A percentile compares a stretch with the other conserved stretches of the same genome.
These are phyloP conservation scores for Haliclystus octoradiatus DNA, from an alignment of 30 jellyfish, hydroid and myxozoan species.

Conservation along the genomic window DNA sequence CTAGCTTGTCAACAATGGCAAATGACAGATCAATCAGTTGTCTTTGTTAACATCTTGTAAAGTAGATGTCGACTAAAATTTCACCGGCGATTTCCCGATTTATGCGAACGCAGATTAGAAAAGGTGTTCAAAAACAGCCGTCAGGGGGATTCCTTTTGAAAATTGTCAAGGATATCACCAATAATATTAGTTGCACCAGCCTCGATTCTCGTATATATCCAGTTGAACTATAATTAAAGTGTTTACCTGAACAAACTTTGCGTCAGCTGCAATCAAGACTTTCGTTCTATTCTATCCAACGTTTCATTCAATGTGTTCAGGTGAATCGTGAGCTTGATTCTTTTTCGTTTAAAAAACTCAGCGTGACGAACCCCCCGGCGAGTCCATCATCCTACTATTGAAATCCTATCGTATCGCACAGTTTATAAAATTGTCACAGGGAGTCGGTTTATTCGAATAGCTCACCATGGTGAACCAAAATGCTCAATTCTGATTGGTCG, in stretches of 20 bases:
- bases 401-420: slow-evolving; percentile 12
- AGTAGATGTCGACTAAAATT: background rate
- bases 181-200: no score
- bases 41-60: background rate
- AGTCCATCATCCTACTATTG: slow-evolving; percentile 60
- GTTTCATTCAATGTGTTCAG: no score
- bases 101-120: background rate
- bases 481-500: background rate
- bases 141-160: no score
- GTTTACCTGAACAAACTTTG: no score
- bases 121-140: no score
- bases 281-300: no score
- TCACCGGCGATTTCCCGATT: background rate
- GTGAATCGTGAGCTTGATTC: no score
- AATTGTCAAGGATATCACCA: no score
- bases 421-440: background rate
- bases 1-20: background rate
- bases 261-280: no score
- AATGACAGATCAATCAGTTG: background rate
- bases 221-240: no score
- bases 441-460: background rate
- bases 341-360: no score
- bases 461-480: background rate
- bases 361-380: slow-evolving; percentile 88
- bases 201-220: no score